These are phyloP conservation scores for Polia nebulosa DNA, from an alignment of 2,888 invertebrate species.

Conservation along the genomic window DNA sequence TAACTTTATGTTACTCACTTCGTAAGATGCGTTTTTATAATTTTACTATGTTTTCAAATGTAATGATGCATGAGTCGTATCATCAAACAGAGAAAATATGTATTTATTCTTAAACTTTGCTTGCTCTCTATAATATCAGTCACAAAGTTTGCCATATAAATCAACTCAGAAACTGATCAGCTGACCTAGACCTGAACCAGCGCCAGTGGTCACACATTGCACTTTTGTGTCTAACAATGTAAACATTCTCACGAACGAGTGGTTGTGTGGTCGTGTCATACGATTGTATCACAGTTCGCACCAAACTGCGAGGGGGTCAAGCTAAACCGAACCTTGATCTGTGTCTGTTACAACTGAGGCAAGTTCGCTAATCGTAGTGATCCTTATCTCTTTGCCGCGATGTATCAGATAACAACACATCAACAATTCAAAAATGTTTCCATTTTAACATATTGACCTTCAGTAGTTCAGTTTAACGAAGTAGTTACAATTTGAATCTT, in stretches of 20 bases:
- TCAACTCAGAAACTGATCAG: background rate
- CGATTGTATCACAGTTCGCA: slow-evolving; percentile 3
- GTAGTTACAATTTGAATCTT: background rate
- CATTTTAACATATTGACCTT: slow-evolving; percentile 24
- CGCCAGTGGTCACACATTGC: background rate
- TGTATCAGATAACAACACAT: slow-evolving; percentile 10
- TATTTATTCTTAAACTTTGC: too few species aligned
- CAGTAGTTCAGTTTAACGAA: slow-evolving; percentile 13
- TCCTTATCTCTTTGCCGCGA: slow-evolving; percentile 12
- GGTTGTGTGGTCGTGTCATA: too few species aligned
- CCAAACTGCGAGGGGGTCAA: background rate
- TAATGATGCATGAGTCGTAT: too few species aligned
- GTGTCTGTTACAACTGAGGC: background rate
- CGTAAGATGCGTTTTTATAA: too few species aligned
- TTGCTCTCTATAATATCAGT: too few species aligned
- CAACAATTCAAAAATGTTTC: slow-evolving; percentile 9
- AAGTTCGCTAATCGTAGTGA: slow-evolving; percentile 5
- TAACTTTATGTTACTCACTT: too few species aligned
- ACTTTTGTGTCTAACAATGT: slow-evolving; percentile 7
- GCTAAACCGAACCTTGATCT: slow-evolving; percentile 3
- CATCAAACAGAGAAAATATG: too few species aligned
- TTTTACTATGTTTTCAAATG: too few species aligned
- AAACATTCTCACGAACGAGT: slow-evolving; percentile 2
- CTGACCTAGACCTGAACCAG: background rate
- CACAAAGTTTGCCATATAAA: too few species aligned